Percentiles rank a stretch among this genome's conserved stretches.
Conservation (phyloP, 2,888 invertebrate species). For the Ochlodes sylvanus region DNA sequence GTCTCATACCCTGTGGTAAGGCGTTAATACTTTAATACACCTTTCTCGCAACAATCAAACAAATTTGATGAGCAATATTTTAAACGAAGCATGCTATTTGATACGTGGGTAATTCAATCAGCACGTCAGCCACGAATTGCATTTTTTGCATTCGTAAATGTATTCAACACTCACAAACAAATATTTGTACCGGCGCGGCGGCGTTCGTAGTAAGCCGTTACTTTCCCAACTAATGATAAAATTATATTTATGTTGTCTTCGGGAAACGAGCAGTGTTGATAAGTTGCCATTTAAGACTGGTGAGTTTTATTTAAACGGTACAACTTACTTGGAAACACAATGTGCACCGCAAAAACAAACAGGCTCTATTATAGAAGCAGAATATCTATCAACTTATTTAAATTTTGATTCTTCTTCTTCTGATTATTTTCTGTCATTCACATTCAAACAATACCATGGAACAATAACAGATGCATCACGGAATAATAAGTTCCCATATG, state of each 20-base stretch:
- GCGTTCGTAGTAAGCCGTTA: background rate
- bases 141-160: background rate
- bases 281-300: background rate
- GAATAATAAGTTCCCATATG: no score
- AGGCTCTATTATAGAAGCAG: background rate
- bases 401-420: no score
- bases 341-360: background rate
- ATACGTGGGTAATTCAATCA: background rate
- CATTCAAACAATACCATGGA: no score
- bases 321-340: background rate
- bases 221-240: background rate
- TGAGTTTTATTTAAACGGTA: background rate
- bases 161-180: background rate
- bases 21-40: background rate
- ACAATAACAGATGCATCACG: no score
- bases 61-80: background rate
- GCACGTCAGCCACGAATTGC: background rate
- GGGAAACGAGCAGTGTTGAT: background rate
- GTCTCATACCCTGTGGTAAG: slow-evolving; percentile 50
- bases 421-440: no score
- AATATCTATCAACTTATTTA: no score
- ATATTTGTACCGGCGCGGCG: background rate
- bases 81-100: background rate
- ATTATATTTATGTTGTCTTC: background rate
- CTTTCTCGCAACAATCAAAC: background rate